Conservation (phyloP, 2,113 vertebrate species). For the Urocolius indicus region DNA sequence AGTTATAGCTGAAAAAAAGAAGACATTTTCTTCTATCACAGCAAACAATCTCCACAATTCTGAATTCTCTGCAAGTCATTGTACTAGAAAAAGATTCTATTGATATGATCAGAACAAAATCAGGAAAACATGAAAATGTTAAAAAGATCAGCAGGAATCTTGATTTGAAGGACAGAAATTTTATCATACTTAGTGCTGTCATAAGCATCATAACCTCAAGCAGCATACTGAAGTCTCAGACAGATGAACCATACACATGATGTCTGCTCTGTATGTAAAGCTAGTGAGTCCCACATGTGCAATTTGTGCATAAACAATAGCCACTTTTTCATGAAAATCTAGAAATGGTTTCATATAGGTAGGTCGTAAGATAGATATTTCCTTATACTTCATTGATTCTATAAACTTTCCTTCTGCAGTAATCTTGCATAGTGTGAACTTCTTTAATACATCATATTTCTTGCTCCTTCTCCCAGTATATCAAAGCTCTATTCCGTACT, state of each 20-base stretch:
- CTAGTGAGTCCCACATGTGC: background rate
- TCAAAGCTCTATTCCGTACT: background rate
- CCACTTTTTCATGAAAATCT: background rate
- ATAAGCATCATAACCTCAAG: background rate
- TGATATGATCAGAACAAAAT: background rate
- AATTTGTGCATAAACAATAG: background rate
- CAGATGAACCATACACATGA: accelerated
- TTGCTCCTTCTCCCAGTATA: background rate
- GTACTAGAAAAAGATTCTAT: background rate
- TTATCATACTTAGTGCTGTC: background rate
- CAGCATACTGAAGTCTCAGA: background rate
- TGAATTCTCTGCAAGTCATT: background rate
- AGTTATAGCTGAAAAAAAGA: background rate
- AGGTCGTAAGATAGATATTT: background rate
- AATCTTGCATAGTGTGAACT: background rate
- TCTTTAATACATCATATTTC: background rate
- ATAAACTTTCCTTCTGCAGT: background rate
- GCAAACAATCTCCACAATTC: background rate
- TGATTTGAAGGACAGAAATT: background rate
- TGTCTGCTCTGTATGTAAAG: background rate
- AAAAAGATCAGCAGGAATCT: background rate
- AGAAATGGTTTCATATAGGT: background rate
- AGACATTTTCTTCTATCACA: background rate
- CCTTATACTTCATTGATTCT: background rate
- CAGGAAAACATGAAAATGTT: background rate